A percentile compares a stretch with the other conserved stretches of the same genome.
Evolutionary conservation across 2,888 invertebrate genomes (phyloP).

Genomic region (Dolichopus griseipennis): DNA sequence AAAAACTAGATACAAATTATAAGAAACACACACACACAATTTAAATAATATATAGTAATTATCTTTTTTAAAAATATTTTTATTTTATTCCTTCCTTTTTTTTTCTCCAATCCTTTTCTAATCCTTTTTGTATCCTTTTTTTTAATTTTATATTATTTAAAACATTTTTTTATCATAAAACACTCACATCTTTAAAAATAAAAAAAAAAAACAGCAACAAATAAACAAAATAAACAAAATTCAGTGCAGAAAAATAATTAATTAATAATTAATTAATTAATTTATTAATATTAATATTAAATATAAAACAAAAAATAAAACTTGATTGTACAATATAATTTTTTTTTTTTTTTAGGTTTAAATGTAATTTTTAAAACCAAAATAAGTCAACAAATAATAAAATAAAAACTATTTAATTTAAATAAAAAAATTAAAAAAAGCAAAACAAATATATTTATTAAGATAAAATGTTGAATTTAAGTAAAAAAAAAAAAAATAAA

Average conservation of each 20-base stretch:
- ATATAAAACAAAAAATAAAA: neutral
- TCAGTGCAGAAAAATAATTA: neutral
- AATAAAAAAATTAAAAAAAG: neutral
- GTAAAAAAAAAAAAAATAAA: too few species aligned
- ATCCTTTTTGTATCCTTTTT: too few species aligned
- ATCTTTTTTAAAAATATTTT: too few species aligned
- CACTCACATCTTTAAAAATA: neutral
- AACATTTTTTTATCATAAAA: neutral
- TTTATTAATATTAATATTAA: neutral
- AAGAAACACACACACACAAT: too few species aligned
- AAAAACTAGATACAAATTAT: too few species aligned
- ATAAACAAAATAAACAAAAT: neutral
- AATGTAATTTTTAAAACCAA: too few species aligned
- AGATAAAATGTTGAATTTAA: neutral
- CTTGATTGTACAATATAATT: neutral
- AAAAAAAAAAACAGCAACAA: neutral
- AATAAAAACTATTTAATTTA: neutral
- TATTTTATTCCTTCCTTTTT: too few species aligned
- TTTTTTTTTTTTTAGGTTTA: too few species aligned
- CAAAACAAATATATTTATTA: neutral
- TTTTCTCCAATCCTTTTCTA: too few species aligned
- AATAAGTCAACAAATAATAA: neutral
- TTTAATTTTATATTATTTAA: neutral
- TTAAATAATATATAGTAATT: neutral
- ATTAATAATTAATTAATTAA: neutral